Evolutionary conservation across 2,888 invertebrate genomes (phyloP).

Genomic region (Zaprionus bogoriensis): DNA sequence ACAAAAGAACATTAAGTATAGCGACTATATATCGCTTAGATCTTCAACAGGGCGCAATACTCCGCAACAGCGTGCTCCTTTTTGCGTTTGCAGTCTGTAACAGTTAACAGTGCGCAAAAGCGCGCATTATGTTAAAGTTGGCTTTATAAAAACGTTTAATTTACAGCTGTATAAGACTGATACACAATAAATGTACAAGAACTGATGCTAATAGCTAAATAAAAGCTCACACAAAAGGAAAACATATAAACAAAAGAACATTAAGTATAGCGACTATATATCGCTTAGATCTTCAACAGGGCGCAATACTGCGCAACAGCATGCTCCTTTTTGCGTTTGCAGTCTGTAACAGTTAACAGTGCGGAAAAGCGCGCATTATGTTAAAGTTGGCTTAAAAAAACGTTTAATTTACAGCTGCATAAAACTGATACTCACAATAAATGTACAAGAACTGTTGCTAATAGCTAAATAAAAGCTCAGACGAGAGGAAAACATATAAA

Average conservation of each 20-base stretch:
- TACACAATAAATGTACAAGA: too few relatives aligned
- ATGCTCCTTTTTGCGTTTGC: not conserved
- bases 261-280: conserved; percentile 5
- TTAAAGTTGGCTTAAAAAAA: not conserved
- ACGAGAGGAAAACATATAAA: conserved; percentile 5
- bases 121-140: too few relatives aligned
- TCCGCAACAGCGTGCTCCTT: too few relatives aligned
- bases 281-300: not conserved
- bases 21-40: too few relatives aligned
- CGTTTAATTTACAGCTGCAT: not conserved
- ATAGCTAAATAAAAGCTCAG: not conserved
- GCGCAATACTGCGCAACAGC: not conserved
- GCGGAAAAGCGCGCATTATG: not conserved
- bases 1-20: conserved; percentile 5
- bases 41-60: too few relatives aligned
- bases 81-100: too few relatives aligned
- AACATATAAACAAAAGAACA: too few relatives aligned
- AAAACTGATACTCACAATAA: not conserved
- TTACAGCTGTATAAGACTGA: too few relatives aligned
- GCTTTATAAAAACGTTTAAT: too few relatives aligned
- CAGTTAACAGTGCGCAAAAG: too few relatives aligned
- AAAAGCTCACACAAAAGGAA: too few relatives aligned
- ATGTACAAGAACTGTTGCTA: not conserved
- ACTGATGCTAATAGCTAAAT: too few relatives aligned
- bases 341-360: not conserved